phyloP scores from a whole-genome alignment of 53 echinoderm and acorn worm species.

The Glandiceps talaboti region DNA sequence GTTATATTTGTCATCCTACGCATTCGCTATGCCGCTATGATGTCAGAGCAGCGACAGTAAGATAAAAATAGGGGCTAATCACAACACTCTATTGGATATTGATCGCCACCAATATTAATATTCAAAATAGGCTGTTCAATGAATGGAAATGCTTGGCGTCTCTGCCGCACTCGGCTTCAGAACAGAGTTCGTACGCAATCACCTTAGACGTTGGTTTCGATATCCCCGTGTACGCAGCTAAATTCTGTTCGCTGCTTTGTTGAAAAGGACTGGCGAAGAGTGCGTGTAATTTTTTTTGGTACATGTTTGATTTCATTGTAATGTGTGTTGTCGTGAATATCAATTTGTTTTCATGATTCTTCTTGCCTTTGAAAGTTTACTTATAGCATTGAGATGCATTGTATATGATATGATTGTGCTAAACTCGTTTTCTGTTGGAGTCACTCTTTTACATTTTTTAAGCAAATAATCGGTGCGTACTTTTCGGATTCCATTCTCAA shows the following conservation, averaged over 20 bases:
- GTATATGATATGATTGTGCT: too few relatives aligned
- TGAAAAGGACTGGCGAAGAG: too few relatives aligned
- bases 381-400: too few relatives aligned
- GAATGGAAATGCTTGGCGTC: background rate
- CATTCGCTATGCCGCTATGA: background rate
- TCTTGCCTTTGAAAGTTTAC: too few relatives aligned
- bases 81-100: background rate
- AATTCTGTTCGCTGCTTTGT: background rate
- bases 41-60: background rate
- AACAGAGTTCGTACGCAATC: background rate
- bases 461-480: too few relatives aligned
- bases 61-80: background rate
- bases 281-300: too few relatives aligned
- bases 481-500: too few relatives aligned
- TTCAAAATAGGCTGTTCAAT: background rate
- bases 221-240: background rate
- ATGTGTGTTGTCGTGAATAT: too few relatives aligned
- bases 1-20: background rate
- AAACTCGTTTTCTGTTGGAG: too few relatives aligned
- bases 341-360: too few relatives aligned
- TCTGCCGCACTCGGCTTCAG: background rate
- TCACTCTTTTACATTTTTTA: too few relatives aligned
- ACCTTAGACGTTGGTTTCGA: background rate
- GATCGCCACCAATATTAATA: background rate
- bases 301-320: too few relatives aligned